Evolutionary conservation across 2,797 vertebrate species (phyloP).

Genomic region (Ctenosaura bakeri): DNA sequence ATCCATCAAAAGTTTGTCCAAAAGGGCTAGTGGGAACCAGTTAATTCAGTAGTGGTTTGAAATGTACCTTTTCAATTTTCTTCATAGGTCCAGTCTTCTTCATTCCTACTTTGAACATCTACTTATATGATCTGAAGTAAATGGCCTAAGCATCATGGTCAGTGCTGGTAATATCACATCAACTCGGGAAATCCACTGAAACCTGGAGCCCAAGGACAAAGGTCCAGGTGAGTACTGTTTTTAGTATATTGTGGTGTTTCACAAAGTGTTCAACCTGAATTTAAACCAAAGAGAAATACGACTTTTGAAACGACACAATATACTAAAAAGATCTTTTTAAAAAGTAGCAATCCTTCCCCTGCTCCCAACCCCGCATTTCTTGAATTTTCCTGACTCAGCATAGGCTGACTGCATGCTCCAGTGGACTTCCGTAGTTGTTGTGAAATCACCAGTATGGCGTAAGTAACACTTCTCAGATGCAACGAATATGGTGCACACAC

Average conservation of each 20-base stretch:
- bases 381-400: not conserved
- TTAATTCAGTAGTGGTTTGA: constrained; percentile 22
- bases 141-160: not conserved
- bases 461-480: constrained; percentile 37
- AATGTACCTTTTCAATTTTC: not conserved
- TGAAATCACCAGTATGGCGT: constrained; percentile 35
- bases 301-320: constrained; percentile 38
- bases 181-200: constrained; percentile 38
- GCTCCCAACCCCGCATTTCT: not conserved
- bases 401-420: constrained; percentile 16
- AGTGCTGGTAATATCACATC: not conserved
- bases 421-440: constrained; percentile 19
- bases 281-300: constrained; percentile 18
- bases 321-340: not conserved
- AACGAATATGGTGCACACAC: not conserved
- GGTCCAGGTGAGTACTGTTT: constrained; percentile 21
- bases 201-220: constrained; percentile 2
- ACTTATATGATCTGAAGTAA: rapidly evolving
- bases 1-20: not conserved
- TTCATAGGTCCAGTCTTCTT: constrained; percentile 24
- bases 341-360: constrained; percentile 3
- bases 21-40: not conserved
- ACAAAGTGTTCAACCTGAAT: constrained; percentile 11
- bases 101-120: constrained; percentile 31
- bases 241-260: constrained; percentile 21